Evolutionary conservation across 2,888 invertebrate species (phyloP).

Genomic region (Neocrepidodera transversa): DNA sequence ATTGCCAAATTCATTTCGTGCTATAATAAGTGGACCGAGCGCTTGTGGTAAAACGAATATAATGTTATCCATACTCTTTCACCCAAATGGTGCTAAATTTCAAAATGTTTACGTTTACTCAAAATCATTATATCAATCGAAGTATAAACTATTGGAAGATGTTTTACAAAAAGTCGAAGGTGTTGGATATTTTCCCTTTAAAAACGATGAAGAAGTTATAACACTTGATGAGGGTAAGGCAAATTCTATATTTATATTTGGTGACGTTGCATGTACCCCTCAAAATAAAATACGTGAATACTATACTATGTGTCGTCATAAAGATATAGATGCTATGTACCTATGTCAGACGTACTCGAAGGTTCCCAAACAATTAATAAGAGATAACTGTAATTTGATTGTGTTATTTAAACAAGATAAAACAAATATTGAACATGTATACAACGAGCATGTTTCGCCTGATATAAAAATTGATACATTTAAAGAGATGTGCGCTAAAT

Average conservation of each 20-base stretch:
- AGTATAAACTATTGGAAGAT: conserved; percentile 18
- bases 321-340: not conserved
- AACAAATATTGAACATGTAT: conserved; percentile 29
- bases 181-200: conserved; percentile 28
- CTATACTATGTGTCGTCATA: not conserved
- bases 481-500: conserved; percentile 17
- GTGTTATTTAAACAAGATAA: conserved; percentile 48
- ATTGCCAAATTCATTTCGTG: conserved; percentile 25
- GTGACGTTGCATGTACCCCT: not conserved
- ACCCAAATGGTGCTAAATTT: conserved; percentile 28
- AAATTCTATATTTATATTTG: not conserved
- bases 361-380: conserved; percentile 21
- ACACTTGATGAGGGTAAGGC: not conserved
- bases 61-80: conserved; percentile 22
- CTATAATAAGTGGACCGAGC: conserved; percentile 27
- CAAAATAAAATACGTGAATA: not conserved
- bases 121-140: conserved; percentile 29
- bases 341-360: conserved; percentile 20
- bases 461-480: conserved; percentile 10
- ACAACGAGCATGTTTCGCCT: conserved; percentile 19
- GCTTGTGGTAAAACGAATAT: conserved; percentile 33
- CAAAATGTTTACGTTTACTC: conserved; percentile 30
- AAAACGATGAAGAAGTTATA: conserved; percentile 6
- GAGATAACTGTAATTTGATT: conserved; percentile 36
- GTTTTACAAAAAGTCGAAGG: conserved; percentile 16